phyloP scores from a whole-genome alignment of 2,113 vertebrate species.

The Megalops atlanticus region DNA sequence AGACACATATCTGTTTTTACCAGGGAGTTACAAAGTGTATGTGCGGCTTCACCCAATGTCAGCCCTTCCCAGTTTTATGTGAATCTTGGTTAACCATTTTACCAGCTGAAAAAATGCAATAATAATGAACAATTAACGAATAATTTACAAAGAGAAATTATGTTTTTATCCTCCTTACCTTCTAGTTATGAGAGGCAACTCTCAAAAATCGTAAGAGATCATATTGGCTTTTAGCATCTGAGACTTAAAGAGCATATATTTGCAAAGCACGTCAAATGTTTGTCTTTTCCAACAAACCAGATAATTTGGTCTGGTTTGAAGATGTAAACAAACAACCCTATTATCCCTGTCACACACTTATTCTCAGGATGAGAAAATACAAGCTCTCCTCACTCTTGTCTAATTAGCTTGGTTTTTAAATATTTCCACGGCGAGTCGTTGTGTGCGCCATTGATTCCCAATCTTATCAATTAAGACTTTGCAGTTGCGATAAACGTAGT shows the following conservation, averaged over 20 bases:
- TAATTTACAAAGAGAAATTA: too few species aligned
- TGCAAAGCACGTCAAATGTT: neutral
- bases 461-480: neutral
- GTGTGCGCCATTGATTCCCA: neutral
- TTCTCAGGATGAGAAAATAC: neutral
- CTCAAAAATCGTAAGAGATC: too few species aligned
- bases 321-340: neutral
- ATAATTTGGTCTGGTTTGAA: constrained; percentile 5
- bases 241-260: too few species aligned
- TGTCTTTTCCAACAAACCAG: neutral
- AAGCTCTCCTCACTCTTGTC: neutral
- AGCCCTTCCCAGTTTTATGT: too few species aligned
- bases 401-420: neutral
- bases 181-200: neutral
- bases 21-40: too few species aligned
- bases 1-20: too few species aligned
- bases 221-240: neutral
- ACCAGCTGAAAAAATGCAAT: too few species aligned
- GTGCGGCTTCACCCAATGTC: too few species aligned
- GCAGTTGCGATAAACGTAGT: neutral
- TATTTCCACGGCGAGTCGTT: neutral
- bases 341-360: neutral
- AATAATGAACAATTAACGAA: too few species aligned
- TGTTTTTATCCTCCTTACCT: too few species aligned
- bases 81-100: too few species aligned